Base-by-base conservation (phyloP, 2,797 vertebrate species). In the Neostethus bicornis region DNA sequence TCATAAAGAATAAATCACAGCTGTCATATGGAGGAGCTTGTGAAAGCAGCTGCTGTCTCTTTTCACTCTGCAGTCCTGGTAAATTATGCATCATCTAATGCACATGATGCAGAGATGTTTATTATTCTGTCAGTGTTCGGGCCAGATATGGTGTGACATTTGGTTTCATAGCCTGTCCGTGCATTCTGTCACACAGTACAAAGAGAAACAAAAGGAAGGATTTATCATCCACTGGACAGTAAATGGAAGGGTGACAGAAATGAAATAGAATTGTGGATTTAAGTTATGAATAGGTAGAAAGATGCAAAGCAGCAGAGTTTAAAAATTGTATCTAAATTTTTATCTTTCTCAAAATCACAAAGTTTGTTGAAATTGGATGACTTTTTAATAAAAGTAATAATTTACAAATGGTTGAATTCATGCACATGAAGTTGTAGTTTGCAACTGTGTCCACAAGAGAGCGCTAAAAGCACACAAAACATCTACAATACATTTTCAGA, bases 61-160 rank as follows among this genome's bases (percentile, higher is more conserved):
- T 57, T 77, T 73, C 68, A 45, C 66, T 34, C 56, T 12, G 41
- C 44, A 41, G 32, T 25, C 35, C 38, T 54, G 67, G 53, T 81
- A 77, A 86, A 90, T 86, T 66, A 86, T 85, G 65, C 65, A 86
- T 84, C 4, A 52, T 80, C 66, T 70, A 63, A 79, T 75, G 72
- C 52, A n/a, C 9, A 21, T 17, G 35, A 24, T 51, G 64, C 64
- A 39, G 47, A 61, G 64, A 60, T 55, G 66, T 74, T 81, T 81
- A 68, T 85, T 72, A 77, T 83, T 79, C 84, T 74, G 66, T 55
- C 62, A 25, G 70, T 46, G 39, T 73, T 44, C 46, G 14, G 53
- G 53, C 32, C 43, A 4, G 25, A 70, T 59, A 25, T 46, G 13
- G 19, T 47, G 64, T 52, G 61, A 59, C 60, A 37, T 73, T 64